Evolutionary conservation across 2,888 invertebrate species (phyloP), one percentile per base, ranked within the genome.

Genomic region (Molanna angustata): DNA sequence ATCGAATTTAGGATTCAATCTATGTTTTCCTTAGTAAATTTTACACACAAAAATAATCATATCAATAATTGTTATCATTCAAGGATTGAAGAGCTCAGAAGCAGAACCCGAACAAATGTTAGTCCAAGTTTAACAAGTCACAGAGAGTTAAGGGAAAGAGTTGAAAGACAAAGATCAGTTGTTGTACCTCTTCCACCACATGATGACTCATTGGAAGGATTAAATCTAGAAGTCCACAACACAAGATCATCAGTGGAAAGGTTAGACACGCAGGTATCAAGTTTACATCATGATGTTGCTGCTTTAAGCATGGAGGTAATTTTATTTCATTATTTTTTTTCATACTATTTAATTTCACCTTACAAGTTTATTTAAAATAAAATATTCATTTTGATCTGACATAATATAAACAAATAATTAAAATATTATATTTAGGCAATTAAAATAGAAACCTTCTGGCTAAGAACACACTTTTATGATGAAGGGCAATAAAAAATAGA

Each of bases 231-330:
- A 64, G 70, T 75, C 61, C 74, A 75, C 63, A 71, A 75, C 61
- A 76, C 76, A 2, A 68, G 74, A 54, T 76, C 76, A 2, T 77
- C 76, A 4, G 83, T 88, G 11, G 92, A 91, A 63, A 78, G 87
- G 61, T 74, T 92, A 33, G 92, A 92, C 65, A 86, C 85, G 1
- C 91, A 91, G 69, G 88, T 92, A 43, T 84, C 87, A 11, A 85
- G 85, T 39, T 70, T 92, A 57, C 91, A 92, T 65, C 88, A 91
- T 63, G 91, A 93, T 68, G 90, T 93, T 16, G 90, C 90, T 1
- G 85, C 88, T 18, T 79, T 93, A 35, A 91, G 91, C 65, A 83
- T 86, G 69, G 92, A 90, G 80, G 89, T 84, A 69, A 71, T 52
- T 52, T 13, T 40, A 60, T 58, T 58, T 21, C 17, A 31, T 17